Evolutionary conservation across 2,113 vertebrate genomes (phyloP).

Genomic region (Tragelaphus imberbis): DNA sequence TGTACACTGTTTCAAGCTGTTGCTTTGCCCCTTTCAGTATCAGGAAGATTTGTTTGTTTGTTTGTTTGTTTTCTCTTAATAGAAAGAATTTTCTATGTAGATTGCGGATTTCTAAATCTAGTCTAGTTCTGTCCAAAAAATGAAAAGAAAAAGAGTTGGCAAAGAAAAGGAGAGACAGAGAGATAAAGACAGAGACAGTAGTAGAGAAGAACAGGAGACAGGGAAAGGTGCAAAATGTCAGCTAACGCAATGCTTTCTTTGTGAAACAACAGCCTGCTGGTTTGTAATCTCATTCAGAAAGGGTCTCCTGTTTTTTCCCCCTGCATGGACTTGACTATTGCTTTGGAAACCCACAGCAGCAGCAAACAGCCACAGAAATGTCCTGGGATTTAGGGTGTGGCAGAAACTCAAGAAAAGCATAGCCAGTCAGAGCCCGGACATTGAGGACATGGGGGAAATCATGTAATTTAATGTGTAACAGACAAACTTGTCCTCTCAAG

Average conservation of each 20-base stretch:
- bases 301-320: neutral
- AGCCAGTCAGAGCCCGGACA: neutral
- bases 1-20: neutral
- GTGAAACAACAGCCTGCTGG: neutral
- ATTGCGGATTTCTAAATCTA: neutral
- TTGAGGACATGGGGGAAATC: neutral
- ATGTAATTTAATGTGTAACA: neutral
- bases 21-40: neutral
- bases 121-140: neutral
- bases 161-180: neutral
- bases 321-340: neutral
- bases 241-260: neutral
- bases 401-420: neutral
- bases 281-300: neutral
- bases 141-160: neutral
- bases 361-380: neutral
- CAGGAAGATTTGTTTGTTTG: neutral
- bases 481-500: too few species aligned
- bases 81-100: neutral
- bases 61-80: neutral
- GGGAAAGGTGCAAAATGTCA: neutral
- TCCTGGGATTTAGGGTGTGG: neutral
- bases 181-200: neutral
- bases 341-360: neutral
- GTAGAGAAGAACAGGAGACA: neutral